Evolutionary conservation across 2,888 invertebrate species (phyloP), one percentile per base, ranked within the genome.

Genomic region (Mellilla xanthometata): DNA sequence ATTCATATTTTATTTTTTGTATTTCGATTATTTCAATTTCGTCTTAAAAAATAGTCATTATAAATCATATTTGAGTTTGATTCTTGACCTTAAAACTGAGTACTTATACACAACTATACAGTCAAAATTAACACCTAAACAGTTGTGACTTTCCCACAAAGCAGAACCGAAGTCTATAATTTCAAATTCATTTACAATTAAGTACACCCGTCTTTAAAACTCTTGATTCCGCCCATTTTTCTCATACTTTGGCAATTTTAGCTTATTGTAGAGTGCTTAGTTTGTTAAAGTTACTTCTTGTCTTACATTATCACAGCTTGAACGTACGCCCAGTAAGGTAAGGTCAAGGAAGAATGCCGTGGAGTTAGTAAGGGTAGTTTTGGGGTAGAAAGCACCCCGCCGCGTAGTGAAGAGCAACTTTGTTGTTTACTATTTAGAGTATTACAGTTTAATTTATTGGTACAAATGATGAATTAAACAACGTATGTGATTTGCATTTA

Each of bases 391-490:
- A 63, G 51, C 72, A 15, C 64, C 85, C 84, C 70, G 83, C 76
- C 60, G 85, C n/a, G 52, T 48, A 48, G 49, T 67, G 60, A 61
- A 65, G 61, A 63, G 64, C 62, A 55, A 76, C 63, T 69, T 70
- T 81, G 73, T 81, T 67, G 62, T 62, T 65, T 65, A 53, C 59
- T 76, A 73, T 74, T 74, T 67, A 51, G 8, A 65, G 70, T 70
- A 80, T 77, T 70, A 70, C 58, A 71, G 63, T 73, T 79, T 70
- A 82, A 81, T 83, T 82, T 80, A 73, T 70, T 65, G 73, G 65
- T 66, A 72, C 61, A 67, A 68, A 58, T 64, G 39, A 39, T 49
- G 46, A 39, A 52, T 47, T 51, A 33, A 26, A 22, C 12, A 23
- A 5, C 15, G 15, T 5, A 15, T 15, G 5, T 15, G 15, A 15